phyloP scores from a whole-genome alignment of 2,797 vertebrate genomes.

The Alcedo atthis region DNA sequence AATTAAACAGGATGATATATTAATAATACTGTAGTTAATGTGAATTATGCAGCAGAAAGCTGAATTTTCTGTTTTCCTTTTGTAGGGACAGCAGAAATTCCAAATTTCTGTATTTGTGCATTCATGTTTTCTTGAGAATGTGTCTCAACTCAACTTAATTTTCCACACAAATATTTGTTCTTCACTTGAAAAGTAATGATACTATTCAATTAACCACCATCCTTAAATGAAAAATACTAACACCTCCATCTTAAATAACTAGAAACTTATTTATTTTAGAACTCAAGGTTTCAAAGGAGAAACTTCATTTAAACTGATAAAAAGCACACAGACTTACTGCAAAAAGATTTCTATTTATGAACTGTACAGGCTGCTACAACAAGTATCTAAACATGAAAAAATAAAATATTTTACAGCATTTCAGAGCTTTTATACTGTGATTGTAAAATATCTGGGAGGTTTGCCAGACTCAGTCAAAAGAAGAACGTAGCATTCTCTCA shows the following conservation, averaged over 20 bases:
- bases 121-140: not conserved
- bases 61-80: not conserved
- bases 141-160: not conserved
- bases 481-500: slow-evolving; percentile 70
- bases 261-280: not conserved
- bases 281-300: not conserved
- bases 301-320: not conserved
- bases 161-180: not conserved
- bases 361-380: not conserved
- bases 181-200: not conserved
- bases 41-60: not conserved
- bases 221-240: slow-evolving; percentile 18
- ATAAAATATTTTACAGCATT: slow-evolving; percentile 37
- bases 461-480: slow-evolving; percentile 70
- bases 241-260: not conserved
- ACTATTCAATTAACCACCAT: not conserved
- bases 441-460: slow-evolving; percentile 72
- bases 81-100: not conserved
- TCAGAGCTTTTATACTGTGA: slow-evolving; percentile 55
- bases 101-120: not conserved
- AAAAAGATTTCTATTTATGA: slow-evolving; percentile 52
- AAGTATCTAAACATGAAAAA: slow-evolving; percentile 53
- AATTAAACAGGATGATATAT: not conserved
- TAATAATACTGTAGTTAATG: not conserved
- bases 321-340: not conserved